Base-by-base conservation (phyloP, 2,888 invertebrate genomes). In the Cryptus armator region DNA sequence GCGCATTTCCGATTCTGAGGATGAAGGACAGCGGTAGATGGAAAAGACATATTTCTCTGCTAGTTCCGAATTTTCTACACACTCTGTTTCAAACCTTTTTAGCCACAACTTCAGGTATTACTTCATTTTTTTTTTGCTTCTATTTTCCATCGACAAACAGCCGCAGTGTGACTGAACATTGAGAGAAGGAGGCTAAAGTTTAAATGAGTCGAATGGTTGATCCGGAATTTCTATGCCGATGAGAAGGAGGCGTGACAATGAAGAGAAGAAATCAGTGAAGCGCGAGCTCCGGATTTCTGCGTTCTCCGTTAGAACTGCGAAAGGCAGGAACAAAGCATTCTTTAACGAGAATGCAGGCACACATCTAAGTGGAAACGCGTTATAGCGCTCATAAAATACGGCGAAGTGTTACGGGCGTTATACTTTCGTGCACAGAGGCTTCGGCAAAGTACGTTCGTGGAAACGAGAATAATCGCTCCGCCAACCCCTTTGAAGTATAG, bases 1-100 rank as follows among this genome's bases (percentile, higher is more conserved):
- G 83, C 78, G 81, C 78, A 85, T 81, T 83, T 83, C 62, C 81
- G 24, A 74, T 48, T 67, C 16, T 14, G 24, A 66, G 12, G 16
- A 48, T 9, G 44, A 70, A 70, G 24, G 24, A 70, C 48, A n/a
- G n/a, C 46, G 32, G 14, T n/a, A 71, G 32, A 43, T 44, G 37
- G 46, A 75, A 48, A 51, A 43, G 48, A 48, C 48, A 37, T 12
- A 10, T 75, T 32, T 16, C 37, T 51, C 37, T 6, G 66, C 19
- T 66, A 19, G 7, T 43, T 66, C 24, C 66, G 66, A 76, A 66
- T 76, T 76, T 32, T 9, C 12, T 66, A 24, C 43, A 4, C 53
- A 32, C 66, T 66, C 24, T 14, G 43, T n/a, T 66, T 24, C 24
- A 10, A 66, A 16, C 75, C 46, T 64, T 51, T 75, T 51, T 64